Conservation (phyloP, 2,888 invertebrate species). For the Euzetes globulus region DNA sequence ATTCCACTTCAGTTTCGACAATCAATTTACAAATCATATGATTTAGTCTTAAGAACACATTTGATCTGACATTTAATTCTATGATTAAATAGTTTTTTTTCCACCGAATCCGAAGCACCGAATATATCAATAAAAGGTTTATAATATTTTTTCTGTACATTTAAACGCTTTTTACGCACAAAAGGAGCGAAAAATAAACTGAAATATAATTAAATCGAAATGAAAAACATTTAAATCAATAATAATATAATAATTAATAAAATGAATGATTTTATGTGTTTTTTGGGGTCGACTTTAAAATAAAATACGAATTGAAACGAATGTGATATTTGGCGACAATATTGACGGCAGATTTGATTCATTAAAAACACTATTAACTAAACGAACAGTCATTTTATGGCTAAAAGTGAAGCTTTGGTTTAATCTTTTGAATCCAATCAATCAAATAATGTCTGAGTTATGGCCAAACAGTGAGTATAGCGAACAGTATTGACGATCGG, state of each 20-base stretch:
- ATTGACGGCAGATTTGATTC: neutral
- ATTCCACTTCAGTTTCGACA: neutral
- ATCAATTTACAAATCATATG: neutral
- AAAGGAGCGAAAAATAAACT: constrained; percentile 3
- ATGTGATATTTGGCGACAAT: constrained; percentile 10
- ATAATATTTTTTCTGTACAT: constrained; percentile 15
- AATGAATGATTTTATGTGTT: constrained; percentile 1
- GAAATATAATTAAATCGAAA: constrained; percentile 1
- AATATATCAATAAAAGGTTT: constrained; percentile 18
- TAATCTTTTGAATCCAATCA: constrained; percentile 2
- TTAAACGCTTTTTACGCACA: constrained; percentile 18
- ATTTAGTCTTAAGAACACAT: neutral
- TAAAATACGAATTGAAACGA: constrained; percentile 1
- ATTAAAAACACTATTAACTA: neutral
- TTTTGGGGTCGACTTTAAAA: neutral
- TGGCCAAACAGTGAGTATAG: constrained; percentile 19
- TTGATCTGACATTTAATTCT: constrained; percentile 8
- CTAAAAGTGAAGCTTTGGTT: constrained; percentile 26
- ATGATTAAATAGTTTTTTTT: neutral
- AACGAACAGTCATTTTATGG: constrained; percentile 9
- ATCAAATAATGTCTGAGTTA: neutral
- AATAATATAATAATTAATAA: constrained; percentile 4
- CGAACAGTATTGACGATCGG: neutral
- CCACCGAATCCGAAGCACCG: constrained; percentile 21
- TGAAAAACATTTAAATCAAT: neutral